phyloP scores from a whole-genome alignment of 2,888 invertebrate species.

The Habroteleia sp. region DNA sequence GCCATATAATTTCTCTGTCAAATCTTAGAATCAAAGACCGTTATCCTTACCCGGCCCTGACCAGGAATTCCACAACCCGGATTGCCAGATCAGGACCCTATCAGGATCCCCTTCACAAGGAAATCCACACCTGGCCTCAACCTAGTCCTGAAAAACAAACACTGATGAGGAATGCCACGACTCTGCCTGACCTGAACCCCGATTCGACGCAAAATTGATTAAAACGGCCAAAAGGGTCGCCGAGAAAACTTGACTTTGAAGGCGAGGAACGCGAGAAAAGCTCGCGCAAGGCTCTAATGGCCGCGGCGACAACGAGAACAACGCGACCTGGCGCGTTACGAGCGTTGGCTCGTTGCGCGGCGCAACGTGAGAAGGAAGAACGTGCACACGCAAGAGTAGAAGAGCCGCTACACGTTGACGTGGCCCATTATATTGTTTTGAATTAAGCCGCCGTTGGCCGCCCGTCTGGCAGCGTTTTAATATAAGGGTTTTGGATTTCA shows the following conservation, averaged over 20 bases:
- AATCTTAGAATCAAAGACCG: too few species aligned
- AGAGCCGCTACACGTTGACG: slow-evolving; percentile 68
- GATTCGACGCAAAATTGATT: slow-evolving; percentile 26
- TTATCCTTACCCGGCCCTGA: too few species aligned
- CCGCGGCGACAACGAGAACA: slow-evolving; percentile 33
- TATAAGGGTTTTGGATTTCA: slow-evolving; percentile 77
- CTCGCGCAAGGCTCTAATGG: slow-evolving; percentile 47
- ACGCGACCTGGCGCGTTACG: slow-evolving; percentile 61
- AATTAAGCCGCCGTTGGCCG: slow-evolving; percentile 72
- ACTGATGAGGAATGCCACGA: too few species aligned
- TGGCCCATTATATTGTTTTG: slow-evolving; percentile 77
- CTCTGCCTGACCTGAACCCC: too few species aligned
- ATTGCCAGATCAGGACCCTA: too few species aligned
- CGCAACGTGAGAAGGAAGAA: slow-evolving; percentile 47
- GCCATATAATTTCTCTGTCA: too few species aligned
- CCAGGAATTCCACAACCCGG: too few species aligned
- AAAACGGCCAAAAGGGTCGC: slow-evolving; percentile 26
- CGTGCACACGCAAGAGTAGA: slow-evolving; percentile 45
- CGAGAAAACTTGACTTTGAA: slow-evolving; percentile 41
- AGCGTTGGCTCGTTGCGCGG: slow-evolving; percentile 66
- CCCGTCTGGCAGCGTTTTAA: slow-evolving; percentile 73
- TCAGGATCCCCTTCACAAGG: too few species aligned
- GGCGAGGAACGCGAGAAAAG: slow-evolving; percentile 33
- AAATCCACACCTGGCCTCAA: too few species aligned
- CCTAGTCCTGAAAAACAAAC: too few species aligned